Evolutionary conservation across 2,113 vertebrate genomes (phyloP).

Genomic region (Gymnarchus niloticus): DNA sequence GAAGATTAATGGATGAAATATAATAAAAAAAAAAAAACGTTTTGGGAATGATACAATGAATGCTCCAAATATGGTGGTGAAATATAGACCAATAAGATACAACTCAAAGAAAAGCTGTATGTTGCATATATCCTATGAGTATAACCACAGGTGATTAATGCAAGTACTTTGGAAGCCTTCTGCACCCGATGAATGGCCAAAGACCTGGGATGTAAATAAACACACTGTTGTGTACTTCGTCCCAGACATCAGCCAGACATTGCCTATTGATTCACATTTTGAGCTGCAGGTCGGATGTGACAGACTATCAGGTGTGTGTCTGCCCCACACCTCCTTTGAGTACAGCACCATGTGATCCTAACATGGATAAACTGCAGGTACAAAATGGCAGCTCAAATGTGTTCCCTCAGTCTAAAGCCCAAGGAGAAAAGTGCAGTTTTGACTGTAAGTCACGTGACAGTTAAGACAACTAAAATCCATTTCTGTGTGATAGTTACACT

Average conservation of each 20-base stretch:
- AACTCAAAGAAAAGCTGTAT: neutral
- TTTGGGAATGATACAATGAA: neutral
- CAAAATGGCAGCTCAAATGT: neutral
- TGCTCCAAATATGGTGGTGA: neutral
- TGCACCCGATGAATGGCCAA: neutral
- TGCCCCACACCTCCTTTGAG: neutral
- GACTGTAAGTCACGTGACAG: too few relatives aligned
- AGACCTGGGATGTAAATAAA: neutral
- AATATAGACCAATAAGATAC: slow-evolving; percentile 1
- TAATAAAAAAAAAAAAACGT: neutral
- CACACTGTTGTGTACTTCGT: too few relatives aligned
- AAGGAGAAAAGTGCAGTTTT: neutral
- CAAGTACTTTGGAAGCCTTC: neutral
- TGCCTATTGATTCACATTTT: neutral
- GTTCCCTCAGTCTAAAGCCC: neutral
- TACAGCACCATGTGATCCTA: neutral
- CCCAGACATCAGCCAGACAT: neutral
- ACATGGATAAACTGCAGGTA: neutral
- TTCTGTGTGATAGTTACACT: neutral
- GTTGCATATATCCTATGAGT: slow-evolving; percentile 1
- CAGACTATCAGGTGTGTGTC: neutral
- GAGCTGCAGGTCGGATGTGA: neutral
- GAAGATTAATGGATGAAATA: neutral
- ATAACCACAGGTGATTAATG: neutral
- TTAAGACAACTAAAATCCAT: neutral